A percentile compares a stretch with the other conserved stretches of the same genome.
Conservation (phyloP, 2,113 vertebrate species). For the Oncorhynchus keta region DNA sequence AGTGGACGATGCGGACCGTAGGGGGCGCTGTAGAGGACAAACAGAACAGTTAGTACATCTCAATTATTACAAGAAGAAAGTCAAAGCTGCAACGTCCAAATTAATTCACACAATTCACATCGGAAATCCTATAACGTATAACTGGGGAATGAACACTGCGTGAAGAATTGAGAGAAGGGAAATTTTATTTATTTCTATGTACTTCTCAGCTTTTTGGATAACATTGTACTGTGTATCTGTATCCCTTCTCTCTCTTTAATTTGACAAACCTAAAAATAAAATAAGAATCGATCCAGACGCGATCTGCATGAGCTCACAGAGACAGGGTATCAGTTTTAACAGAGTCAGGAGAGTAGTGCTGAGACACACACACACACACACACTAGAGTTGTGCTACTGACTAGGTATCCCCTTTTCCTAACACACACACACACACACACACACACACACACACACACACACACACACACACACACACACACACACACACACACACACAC, state of each 20-base stretch:
- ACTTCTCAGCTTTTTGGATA: background rate
- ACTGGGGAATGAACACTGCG: no score
- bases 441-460: no score
- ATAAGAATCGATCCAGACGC: background rate
- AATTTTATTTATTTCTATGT: background rate
- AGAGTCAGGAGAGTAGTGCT: no score
- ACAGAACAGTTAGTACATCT: background rate
- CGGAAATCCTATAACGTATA: background rate
- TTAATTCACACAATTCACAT: background rate
- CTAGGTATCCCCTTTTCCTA: no score
- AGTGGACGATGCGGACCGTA: constrained; percentile 92
- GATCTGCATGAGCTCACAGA: background rate
- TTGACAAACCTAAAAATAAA: background rate
- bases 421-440: no score
- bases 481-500: no score
- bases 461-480: no score
- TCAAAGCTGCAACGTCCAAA: background rate
- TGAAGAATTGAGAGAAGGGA: no score
- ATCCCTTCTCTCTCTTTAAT: background rate
- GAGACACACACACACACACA: background rate
- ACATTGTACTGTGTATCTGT: no score
- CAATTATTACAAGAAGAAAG: background rate
- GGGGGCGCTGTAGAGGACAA: constrained; percentile 82
- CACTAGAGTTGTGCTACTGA: no score
- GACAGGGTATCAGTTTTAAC: constrained; percentile 1